phyloP scores from a whole-genome alignment of 2,113 vertebrate species.

The Enhydra lutris region DNA sequence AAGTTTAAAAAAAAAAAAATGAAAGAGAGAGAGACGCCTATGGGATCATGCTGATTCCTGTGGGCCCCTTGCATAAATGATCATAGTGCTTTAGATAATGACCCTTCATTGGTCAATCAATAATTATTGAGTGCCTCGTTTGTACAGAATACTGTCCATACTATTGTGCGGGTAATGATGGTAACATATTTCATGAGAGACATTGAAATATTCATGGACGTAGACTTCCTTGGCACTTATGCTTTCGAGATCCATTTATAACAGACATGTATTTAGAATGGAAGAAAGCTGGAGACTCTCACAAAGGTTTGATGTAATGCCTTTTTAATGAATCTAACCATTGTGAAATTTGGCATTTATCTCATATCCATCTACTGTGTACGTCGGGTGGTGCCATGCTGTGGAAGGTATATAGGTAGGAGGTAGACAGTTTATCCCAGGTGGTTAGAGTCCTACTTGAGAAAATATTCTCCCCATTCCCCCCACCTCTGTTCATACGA shows the following conservation, averaged over 20 bases:
- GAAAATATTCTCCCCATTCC: neutral
- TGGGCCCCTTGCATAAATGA: neutral
- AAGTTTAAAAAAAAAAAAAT: neutral
- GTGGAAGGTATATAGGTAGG: neutral
- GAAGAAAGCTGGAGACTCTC: neutral
- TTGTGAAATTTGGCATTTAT: neutral
- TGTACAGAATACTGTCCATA: neutral
- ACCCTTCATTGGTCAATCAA: neutral
- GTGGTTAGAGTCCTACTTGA: neutral
- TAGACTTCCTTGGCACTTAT: slow-evolving; percentile 1
- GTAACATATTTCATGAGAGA: slow-evolving; percentile 16
- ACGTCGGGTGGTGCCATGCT: neutral
- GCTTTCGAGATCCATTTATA: neutral
- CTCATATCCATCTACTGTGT: neutral
- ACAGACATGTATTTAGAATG: neutral
- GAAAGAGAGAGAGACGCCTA: neutral
- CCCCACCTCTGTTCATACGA: neutral
- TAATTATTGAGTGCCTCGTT: neutral
- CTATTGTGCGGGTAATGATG: neutral
- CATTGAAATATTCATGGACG: slow-evolving; percentile 19
- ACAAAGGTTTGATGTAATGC: neutral
- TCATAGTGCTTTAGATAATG: neutral
- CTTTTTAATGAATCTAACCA: neutral
- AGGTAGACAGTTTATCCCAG: neutral
- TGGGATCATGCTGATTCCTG: neutral